These are phyloP conservation scores for Urocyon cinereoargenteus DNA, from an alignment of 2,797 vertebrate species.

Conservation along the genomic window DNA sequence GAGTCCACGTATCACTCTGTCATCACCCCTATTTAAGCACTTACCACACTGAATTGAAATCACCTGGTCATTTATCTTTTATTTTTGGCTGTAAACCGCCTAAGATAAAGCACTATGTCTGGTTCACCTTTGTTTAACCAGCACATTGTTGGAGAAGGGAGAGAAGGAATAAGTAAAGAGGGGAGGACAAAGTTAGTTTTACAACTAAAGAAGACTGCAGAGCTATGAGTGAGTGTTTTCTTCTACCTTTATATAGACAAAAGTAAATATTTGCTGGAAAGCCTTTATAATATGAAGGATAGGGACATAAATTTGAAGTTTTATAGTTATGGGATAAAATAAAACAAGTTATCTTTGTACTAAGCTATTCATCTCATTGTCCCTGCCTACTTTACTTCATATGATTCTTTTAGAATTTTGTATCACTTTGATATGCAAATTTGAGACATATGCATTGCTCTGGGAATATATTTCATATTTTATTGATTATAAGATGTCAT, in stretches of 20 bases:
- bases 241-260: neutral
- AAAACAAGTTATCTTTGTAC: neutral
- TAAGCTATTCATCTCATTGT: neutral
- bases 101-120: neutral
- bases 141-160: neutral
- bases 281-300: neutral
- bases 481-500: neutral
- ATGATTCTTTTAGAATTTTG: neutral
- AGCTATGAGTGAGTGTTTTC: neutral
- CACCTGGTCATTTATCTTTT: neutral
- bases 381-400: neutral
- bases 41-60: neutral
- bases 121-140: neutral
- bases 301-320: neutral
- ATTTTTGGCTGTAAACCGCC: neutral
- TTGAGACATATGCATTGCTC: neutral
- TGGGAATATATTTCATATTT: conserved; percentile 8
- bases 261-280: neutral
- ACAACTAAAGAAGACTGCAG: neutral
- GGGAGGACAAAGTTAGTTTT: neutral
- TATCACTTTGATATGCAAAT: conserved; percentile 27
- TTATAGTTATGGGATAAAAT: neutral
- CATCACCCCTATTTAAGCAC: neutral
- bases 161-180: neutral
- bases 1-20: neutral